Evolutionary conservation across 53 echinoderm and acorn worm genomes (phyloP).

Genomic region (Echinometra lucunter): DNA sequence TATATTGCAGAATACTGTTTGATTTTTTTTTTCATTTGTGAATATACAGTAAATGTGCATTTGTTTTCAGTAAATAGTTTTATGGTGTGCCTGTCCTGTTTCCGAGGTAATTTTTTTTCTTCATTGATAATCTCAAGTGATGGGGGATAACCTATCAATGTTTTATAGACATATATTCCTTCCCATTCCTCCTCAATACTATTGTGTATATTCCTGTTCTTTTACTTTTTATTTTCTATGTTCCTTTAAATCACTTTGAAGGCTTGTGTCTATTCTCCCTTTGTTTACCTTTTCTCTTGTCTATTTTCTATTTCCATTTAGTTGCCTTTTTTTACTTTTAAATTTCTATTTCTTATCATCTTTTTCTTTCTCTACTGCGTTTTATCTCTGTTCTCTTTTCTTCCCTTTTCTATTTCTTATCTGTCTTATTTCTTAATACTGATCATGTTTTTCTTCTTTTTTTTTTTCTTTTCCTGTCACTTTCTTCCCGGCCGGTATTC

Average conservation of each 20-base stretch:
- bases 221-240: no score
- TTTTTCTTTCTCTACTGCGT: not conserved
- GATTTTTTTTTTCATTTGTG: not conserved
- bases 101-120: not conserved
- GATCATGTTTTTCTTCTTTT: not conserved
- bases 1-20: not conserved
- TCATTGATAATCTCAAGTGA: not conserved
- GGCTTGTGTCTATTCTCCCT: not conserved
- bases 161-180: not conserved
- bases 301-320: no score
- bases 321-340: no score
- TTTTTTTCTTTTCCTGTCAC: not conserved
- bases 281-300: not conserved
- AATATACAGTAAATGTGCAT: not conserved
- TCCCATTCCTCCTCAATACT: no score
- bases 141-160: not conserved
- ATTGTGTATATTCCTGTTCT: no score
- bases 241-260: no score
- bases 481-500: no score
- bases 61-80: slow-evolving; percentile 7
- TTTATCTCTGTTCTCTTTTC: not conserved
- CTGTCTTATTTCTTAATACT: not conserved
- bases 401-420: not conserved
- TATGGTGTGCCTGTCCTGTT: not conserved
- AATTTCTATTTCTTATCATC: no score